These are phyloP conservation scores for Lutjanus campechanus DNA, from an alignment of 2,797 vertebrate genomes.

Conservation along the genomic window DNA sequence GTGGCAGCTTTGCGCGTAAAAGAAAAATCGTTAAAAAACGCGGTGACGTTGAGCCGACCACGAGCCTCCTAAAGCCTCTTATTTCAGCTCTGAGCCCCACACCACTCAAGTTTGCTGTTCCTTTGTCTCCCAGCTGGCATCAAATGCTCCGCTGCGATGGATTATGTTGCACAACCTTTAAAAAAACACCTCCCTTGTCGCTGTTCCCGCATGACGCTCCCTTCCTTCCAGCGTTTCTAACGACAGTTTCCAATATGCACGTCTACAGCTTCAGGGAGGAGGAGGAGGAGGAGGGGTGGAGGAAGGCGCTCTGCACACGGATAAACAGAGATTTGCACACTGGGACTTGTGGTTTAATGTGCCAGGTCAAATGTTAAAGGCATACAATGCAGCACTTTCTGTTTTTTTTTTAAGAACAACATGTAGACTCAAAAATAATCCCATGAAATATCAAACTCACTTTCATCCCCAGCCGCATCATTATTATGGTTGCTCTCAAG, in stretches of 20 bases:
- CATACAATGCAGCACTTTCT: neutral
- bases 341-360: conserved; percentile 71
- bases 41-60: conserved; percentile 56
- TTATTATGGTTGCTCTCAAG: too few species aligned
- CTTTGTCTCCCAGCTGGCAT: conserved; percentile 48
- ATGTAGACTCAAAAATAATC: too few species aligned
- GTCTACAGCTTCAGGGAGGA: conserved; percentile 18
- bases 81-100: conserved; percentile 51
- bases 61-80: conserved; percentile 70
- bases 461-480: too few species aligned
- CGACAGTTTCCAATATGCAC: conserved; percentile 33
- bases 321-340: conserved; percentile 67
- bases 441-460: too few species aligned
- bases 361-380: conserved; percentile 8
- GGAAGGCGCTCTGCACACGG: conserved; percentile 40
- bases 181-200: conserved; percentile 16
- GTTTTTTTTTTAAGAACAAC: too few species aligned
- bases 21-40: neutral
- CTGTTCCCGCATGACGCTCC: conserved; percentile 58
- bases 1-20: conserved; percentile 35
- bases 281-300: conserved; percentile 8
- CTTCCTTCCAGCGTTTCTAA: conserved; percentile 67
- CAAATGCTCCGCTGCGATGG: conserved; percentile 22
- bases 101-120: neutral
- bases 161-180: conserved; percentile 58